These are phyloP conservation scores for Mellilla xanthometata DNA, from an alignment of 2,888 invertebrate genomes.

Conservation along the genomic window DNA sequence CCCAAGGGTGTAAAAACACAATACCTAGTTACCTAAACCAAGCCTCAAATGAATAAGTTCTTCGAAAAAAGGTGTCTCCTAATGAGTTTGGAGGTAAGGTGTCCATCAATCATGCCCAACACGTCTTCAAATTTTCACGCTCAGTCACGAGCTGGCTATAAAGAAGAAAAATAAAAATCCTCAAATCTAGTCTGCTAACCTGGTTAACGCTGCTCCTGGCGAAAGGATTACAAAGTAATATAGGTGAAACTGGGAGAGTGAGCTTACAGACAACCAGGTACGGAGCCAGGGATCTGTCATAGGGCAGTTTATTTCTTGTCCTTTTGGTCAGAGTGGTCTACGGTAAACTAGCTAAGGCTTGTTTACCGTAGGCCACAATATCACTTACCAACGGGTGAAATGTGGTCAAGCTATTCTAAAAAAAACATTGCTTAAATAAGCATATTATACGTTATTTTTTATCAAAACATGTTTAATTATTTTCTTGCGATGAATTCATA, in stretches of 20 bases:
- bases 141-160: conserved; percentile 10
- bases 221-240: conserved; percentile 36
- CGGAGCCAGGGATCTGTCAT: background rate
- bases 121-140: conserved; percentile 15
- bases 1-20: too few relatives aligned
- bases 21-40: too few relatives aligned
- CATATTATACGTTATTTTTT: too few relatives aligned
- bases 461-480: too few relatives aligned
- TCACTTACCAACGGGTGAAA: too few relatives aligned
- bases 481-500: too few relatives aligned
- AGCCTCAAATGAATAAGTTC: too few relatives aligned
- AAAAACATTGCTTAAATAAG: too few relatives aligned
- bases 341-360: too few relatives aligned
- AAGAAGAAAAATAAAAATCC: conserved; percentile 16
- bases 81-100: conserved; percentile 2
- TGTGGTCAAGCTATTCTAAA: too few relatives aligned
- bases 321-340: too few relatives aligned
- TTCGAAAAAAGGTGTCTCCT: background rate
- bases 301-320: background rate
- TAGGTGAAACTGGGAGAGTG: conserved; percentile 21
- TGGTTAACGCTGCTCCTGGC: conserved; percentile 21
- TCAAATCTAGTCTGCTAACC: conserved; percentile 16
- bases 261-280: conserved; percentile 16
- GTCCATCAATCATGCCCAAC: conserved; percentile 16
- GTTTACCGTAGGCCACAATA: too few relatives aligned